Base-by-base conservation (phyloP, 2,113 vertebrate genomes). In the Synodontis membranacea region DNA sequence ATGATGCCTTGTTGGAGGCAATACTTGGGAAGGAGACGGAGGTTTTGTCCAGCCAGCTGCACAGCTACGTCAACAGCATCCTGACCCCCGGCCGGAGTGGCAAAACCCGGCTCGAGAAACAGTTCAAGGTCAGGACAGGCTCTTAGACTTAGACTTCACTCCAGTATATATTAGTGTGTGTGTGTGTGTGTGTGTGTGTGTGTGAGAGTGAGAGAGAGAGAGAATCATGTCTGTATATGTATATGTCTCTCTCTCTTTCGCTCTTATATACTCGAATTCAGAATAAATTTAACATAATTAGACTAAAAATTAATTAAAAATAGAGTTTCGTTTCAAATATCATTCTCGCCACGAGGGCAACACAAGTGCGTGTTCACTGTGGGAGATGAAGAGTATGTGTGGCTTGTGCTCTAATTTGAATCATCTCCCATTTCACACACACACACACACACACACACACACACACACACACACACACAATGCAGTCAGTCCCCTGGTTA, bases 1-100 rank as follows among this genome's bases (percentile, higher is more conserved):
- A 98, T 23, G 96, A 98, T 94, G 96, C 96, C 95, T 96, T 98
- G 96, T 92, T 96, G 95, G 98, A 98, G 96, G 96, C 97, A 93
- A 96, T 97, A 91, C 93, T 97, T 78, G 97, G 96, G 84, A 97
- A 97, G 89, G 96, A 98, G 92, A 98, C 96, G 0, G 97, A 98
- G 94, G 97, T 97, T 80, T 92, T 94, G 88, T 95, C 95, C 74
- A 94, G 82, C 90, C 97, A 97, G 93, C 94, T 99, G 84, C 97
- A 98, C 70, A 95, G 96, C 92, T 98, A 97, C 15, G 96, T 97
- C 64, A 97, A 96, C 91, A 97, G 92, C 92, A 97, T 98, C 92
- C 95, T 96, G 75, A 97, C 96, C 85, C 96, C 96, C 2, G 96
- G 96, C 70, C 94, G 95, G 54, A 95, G 96, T 70, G 94, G 96